Evolutionary conservation across 1,140 invertebrate genomes (phyloP).

Genomic region (Xylocopa sonorina): DNA sequence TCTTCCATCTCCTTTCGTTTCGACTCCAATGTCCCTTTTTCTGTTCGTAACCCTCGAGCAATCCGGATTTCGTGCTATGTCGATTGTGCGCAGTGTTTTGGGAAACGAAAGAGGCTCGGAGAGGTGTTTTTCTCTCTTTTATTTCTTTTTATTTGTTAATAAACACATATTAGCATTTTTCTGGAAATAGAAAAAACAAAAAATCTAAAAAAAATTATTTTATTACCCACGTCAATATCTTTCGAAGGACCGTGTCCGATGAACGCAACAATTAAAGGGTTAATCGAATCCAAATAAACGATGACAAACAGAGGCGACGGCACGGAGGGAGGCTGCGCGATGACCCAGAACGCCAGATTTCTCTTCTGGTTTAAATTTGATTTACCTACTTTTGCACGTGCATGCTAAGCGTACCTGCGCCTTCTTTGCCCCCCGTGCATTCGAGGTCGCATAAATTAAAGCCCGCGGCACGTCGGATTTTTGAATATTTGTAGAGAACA

Average conservation of each 20-base stretch:
- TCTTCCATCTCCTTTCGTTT: not conserved
- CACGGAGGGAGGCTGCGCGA: conserved; percentile 15
- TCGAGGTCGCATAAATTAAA: conserved; percentile 31
- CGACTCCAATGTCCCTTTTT: not conserved
- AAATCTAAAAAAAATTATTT: no score
- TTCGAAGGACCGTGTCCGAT: no score
- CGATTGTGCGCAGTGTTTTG: no score
- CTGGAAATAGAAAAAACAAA: no score
- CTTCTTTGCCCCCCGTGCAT: conserved; percentile 13
- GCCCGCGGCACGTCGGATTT: not conserved
- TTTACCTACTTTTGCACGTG: conserved; percentile 51
- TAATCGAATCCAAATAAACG: no score
- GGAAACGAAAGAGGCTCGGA: no score
- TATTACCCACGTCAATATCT: not conserved
- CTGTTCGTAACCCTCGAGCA: not conserved
- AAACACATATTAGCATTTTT: no score
- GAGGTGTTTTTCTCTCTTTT: no score
- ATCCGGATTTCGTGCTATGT: no score
- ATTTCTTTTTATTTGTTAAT: no score
- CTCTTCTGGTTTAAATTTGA: conserved; percentile 50
- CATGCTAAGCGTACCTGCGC: conserved; percentile 1
- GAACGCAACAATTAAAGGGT: no score
- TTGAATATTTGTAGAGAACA: conserved; percentile 42
- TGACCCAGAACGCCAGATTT: conserved; percentile 65
- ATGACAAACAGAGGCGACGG: no score